phyloP scores from a whole-genome alignment of 2,888 invertebrate genomes.

The Drosophila putrida region DNA sequence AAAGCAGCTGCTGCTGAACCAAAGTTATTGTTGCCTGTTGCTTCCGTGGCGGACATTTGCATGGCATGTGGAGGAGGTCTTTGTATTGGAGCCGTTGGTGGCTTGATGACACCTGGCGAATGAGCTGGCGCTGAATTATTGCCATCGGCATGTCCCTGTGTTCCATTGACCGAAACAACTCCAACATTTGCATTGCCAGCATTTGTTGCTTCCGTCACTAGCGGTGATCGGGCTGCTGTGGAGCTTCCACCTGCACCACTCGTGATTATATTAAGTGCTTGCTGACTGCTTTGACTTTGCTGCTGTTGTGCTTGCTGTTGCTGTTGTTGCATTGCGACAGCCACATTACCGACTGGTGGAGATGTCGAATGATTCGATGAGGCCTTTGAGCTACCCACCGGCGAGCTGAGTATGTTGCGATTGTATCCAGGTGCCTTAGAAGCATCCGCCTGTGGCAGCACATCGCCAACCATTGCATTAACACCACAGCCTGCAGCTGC shows the following conservation, averaged over 20 bases:
- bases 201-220: slow-evolving; percentile 59
- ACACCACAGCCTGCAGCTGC: slow-evolving; percentile 55
- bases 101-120: slow-evolving; percentile 80
- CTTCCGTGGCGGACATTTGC: slow-evolving; percentile 62
- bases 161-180: slow-evolving; percentile 52
- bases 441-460: slow-evolving; percentile 90
- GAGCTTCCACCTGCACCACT: slow-evolving; percentile 43
- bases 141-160: slow-evolving; percentile 43
- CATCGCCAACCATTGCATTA: slow-evolving; percentile 77
- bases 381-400: slow-evolving; percentile 89
- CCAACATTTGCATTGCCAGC: slow-evolving; percentile 47
- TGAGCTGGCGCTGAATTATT: slow-evolving; percentile 49
- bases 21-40: slow-evolving; percentile 47
- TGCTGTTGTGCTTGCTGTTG: slow-evolving; percentile 19
- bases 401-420: slow-evolving; percentile 91
- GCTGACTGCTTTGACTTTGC: slow-evolving; percentile 38
- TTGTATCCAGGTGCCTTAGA: slow-evolving; percentile 95
- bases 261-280: slow-evolving; percentile 69
- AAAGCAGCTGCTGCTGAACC: slow-evolving; percentile 49
- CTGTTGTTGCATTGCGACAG: slow-evolving; percentile 41
- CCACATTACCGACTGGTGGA: slow-evolving; percentile 85
- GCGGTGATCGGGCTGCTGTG: slow-evolving; percentile 72
- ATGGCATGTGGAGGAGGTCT: slow-evolving; percentile 78
- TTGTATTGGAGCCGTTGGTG: slow-evolving; percentile 81
- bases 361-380: slow-evolving; percentile 87